Conservation (phyloP, 2,888 invertebrate genomes). For the Scaptomyza caliginosa region DNA sequence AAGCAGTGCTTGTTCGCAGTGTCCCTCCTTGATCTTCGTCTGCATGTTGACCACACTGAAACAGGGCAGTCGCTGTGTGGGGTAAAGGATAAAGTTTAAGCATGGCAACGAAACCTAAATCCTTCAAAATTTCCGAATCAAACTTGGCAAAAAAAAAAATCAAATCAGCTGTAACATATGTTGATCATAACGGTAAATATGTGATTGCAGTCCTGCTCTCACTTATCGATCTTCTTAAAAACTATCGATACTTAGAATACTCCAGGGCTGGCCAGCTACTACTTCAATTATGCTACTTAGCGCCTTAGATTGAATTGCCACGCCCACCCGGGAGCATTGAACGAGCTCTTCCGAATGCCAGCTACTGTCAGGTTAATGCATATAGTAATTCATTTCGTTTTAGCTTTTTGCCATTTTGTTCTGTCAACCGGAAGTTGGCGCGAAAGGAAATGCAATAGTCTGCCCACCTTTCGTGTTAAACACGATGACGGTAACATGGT, state of each 20-base stretch:
- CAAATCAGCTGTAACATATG: too few species aligned
- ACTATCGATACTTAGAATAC: too few species aligned
- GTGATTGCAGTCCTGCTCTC: background rate
- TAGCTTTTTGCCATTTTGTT: background rate
- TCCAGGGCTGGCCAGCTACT: too few species aligned
- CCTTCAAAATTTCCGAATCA: too few species aligned
- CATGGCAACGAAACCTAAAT: background rate
- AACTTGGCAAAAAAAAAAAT: too few species aligned
- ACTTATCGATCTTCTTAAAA: too few species aligned
- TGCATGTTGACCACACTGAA: constrained; percentile 78
- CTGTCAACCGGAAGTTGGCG: constrained; percentile 13
- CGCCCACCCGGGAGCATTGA: background rate
- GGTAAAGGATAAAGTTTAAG: background rate
- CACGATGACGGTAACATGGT: background rate
- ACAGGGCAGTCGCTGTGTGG: constrained; percentile 80
- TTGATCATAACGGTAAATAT: background rate
- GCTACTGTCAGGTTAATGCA: background rate
- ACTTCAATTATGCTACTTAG: too few species aligned
- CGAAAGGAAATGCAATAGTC: constrained; percentile 9
- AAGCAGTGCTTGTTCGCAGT: constrained; percentile 41
- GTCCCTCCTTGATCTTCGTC: constrained; percentile 77
- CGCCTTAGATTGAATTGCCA: background rate
- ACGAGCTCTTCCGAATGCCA: background rate
- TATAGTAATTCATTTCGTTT: background rate
- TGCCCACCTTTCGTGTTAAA: background rate